Conservation (phyloP, 2,113 vertebrate species). For the Dascyllus trimaculatus region DNA sequence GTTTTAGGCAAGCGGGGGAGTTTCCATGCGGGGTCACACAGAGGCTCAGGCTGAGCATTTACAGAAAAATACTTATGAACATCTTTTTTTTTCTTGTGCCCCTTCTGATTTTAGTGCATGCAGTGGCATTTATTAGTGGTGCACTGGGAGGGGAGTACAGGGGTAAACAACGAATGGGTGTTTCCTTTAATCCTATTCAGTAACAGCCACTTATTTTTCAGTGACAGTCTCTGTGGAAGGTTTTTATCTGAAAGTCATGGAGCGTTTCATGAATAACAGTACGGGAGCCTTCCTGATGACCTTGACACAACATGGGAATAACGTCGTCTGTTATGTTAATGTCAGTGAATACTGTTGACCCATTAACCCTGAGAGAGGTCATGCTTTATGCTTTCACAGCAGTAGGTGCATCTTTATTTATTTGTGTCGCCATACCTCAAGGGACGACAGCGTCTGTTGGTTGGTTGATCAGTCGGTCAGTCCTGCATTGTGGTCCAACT, state of each 20-base stretch:
- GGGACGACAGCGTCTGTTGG: background rate
- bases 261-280: background rate
- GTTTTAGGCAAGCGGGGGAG: background rate
- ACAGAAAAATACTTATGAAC: background rate
- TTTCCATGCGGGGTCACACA: conserved; percentile 5
- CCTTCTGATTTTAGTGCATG: too few species aligned
- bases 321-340: conserved; percentile 24
- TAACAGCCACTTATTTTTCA: background rate
- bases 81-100: background rate
- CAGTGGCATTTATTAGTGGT: too few species aligned
- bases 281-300: background rate
- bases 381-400: background rate
- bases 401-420: background rate
- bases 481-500: too few species aligned
- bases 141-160: background rate
- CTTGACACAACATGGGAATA: background rate
- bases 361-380: conserved; percentile 12
- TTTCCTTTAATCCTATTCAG: conserved; percentile 12
- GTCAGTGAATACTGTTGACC: conserved; percentile 17
- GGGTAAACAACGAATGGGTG: conserved; percentile 1
- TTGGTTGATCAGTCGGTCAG: background rate
- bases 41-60: background rate
- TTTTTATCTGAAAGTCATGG: too few species aligned
- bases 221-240: background rate
- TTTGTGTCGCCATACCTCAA: background rate